phyloP scores from a whole-genome alignment of 1,140 invertebrate genomes.

The Leucophenga varia region DNA sequence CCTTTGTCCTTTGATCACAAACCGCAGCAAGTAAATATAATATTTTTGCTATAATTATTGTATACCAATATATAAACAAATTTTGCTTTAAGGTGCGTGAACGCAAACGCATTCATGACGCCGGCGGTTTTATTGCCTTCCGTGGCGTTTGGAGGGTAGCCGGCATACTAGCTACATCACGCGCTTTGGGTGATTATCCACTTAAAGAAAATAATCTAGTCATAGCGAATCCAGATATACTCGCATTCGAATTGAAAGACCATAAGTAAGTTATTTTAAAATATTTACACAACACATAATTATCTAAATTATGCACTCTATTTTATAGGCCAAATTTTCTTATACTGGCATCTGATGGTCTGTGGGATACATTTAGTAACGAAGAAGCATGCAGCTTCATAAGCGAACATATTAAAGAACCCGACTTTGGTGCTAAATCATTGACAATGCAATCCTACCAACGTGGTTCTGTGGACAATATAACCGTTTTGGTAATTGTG shows the following conservation, averaged over 20 bases:
- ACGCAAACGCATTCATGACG: constrained; percentile 83
- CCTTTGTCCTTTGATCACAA: constrained; percentile 96
- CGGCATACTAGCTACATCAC: constrained; percentile 91
- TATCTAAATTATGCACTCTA: neutral
- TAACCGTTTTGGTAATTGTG: constrained; percentile 90
- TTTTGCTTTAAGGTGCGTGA: constrained; percentile 70
- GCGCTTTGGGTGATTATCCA: constrained; percentile 93
- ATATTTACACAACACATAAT: constrained; percentile 3
- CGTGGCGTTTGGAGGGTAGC: constrained; percentile 96
- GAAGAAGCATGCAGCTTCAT: constrained; percentile 91
- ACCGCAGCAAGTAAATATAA: constrained; percentile 78
- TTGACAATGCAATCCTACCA: constrained; percentile 88
- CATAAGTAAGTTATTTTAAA: constrained; percentile 61
- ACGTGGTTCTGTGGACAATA: constrained; percentile 92
- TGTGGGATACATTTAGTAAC: constrained; percentile 95
- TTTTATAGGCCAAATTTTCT: constrained; percentile 74
- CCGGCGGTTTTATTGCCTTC: constrained; percentile 90
- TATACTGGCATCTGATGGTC: constrained; percentile 89
- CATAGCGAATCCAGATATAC: constrained; percentile 92
- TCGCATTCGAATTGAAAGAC: constrained; percentile 86
- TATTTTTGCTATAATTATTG: neutral
- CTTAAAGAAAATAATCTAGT: constrained; percentile 90
- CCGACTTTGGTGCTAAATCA: constrained; percentile 86
- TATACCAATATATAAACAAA: neutral
- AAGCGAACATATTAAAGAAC: constrained; percentile 77